These are phyloP conservation scores for Mus musculus DNA, from an alignment of 2,113 vertebrate genomes.

Conservation along the genomic window GRCm39 chr17:66859001-66859500, in stretches of 20 bases:
- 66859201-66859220: background rate
- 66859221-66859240: background rate
- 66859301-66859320: background rate
- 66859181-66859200: background rate
- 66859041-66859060: background rate
- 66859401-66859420: background rate
- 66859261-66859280: background rate
- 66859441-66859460: background rate
- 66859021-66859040: background rate
- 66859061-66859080: background rate
- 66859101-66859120: background rate
- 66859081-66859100: background rate
- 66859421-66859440: background rate
- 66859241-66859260: background rate
- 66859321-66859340: background rate
- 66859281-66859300: background rate
- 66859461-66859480: background rate
- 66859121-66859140: background rate
- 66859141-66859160: background rate
- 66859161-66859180: background rate
- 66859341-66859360: background rate
- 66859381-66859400: background rate
- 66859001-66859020: background rate
- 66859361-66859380: background rate
- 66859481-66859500: background rate